A percentile compares a stretch with the other conserved stretches of the same genome.
phyloP scores from a whole-genome alignment of 2,797 vertebrate species.

The Trichosurus vulpecula region DNA sequence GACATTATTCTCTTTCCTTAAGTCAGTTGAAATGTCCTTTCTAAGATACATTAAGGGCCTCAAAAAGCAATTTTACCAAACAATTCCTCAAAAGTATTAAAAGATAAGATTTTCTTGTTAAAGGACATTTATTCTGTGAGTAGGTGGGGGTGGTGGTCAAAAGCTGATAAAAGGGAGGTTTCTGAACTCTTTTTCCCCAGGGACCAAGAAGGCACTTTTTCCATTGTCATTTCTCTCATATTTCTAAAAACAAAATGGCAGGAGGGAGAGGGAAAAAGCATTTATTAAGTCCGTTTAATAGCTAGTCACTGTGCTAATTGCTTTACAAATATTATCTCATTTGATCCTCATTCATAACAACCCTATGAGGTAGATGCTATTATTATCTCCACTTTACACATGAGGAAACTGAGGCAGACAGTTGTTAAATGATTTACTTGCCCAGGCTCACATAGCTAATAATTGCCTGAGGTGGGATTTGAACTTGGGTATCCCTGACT shows the following conservation, averaged over 20 bases:
- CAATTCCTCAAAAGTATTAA: not conserved
- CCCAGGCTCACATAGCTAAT: not conserved
- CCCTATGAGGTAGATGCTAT: too few species aligned
- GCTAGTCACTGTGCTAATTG: not conserved
- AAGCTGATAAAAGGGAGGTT: not conserved
- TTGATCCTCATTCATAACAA: not conserved
- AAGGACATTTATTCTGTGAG: not conserved
- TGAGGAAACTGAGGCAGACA: too few species aligned
- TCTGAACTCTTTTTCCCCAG: not conserved
- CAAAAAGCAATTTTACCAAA: not conserved
- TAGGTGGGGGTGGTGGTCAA: not conserved
- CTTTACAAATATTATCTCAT: not conserved
- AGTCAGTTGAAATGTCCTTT: not conserved
- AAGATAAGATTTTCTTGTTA: not conserved
- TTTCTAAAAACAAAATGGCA: not conserved
- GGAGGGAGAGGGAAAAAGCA: not conserved
- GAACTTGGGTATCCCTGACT: not conserved
- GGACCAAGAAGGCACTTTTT: not conserved
- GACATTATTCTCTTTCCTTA: not conserved
- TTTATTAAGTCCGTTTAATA: not conserved
- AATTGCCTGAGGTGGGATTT: not conserved
- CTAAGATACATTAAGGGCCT: not conserved
- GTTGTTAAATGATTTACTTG: too few species aligned
- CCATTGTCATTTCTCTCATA: not conserved
- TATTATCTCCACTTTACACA: too few species aligned